Evolutionary conservation across 2,113 vertebrate genomes (phyloP).

Genomic region (Sakesphorus luctuosus): DNA sequence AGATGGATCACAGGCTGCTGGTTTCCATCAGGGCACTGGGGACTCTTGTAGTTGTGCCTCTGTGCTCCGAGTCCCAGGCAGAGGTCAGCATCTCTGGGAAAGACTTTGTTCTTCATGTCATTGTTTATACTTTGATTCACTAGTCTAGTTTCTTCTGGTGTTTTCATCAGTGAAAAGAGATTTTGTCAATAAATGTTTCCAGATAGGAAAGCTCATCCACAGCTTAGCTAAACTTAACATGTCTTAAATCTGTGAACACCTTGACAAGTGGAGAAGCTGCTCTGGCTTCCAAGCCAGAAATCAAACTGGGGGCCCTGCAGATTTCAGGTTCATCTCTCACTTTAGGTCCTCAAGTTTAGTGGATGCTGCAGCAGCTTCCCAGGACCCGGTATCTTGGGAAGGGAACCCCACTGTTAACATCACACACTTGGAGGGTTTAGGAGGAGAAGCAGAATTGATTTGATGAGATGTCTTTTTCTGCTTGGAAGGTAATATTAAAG

Average conservation of each 20-base stretch:
- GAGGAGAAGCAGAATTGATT: not conserved
- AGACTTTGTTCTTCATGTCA: not conserved
- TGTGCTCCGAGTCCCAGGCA: not conserved
- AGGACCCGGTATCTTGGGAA: not conserved
- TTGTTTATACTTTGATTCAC: not conserved
- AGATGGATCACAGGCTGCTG: not conserved
- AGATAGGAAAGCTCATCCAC: not conserved
- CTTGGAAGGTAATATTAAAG: not conserved
- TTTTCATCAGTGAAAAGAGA: not conserved
- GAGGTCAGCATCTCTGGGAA: not conserved
- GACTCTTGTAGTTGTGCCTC: not conserved
- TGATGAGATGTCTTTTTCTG: not conserved
- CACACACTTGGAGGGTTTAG: not conserved
- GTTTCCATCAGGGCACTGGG: not conserved
- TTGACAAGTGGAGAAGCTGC: not conserved
- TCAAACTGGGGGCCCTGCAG: not conserved
- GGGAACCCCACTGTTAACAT: not conserved
- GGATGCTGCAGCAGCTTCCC: not conserved
- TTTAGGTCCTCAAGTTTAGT: not conserved
- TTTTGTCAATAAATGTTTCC: conserved; percentile 18
- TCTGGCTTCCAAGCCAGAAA: not conserved
- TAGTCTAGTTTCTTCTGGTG: not conserved
- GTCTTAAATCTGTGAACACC: not conserved
- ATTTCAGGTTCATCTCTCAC: not conserved
- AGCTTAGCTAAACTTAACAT: not conserved